A percentile compares a stretch with the other conserved stretches of the same genome.
Evolutionary conservation across 2,113 vertebrate species (phyloP).

Genomic region (Conger conger): DNA sequence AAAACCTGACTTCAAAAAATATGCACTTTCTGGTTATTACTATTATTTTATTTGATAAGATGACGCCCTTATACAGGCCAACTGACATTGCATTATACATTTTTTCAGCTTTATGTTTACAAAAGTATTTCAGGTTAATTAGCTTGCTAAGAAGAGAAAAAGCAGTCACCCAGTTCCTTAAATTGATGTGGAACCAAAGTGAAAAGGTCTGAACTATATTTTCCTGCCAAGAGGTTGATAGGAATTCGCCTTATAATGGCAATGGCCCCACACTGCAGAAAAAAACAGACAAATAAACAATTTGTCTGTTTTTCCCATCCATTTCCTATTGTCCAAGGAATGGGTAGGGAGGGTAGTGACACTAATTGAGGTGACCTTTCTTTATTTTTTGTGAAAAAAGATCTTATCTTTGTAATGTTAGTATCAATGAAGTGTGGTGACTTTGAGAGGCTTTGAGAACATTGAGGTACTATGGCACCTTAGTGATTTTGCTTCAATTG

Average conservation of each 20-base stretch:
- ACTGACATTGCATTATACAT: neutral
- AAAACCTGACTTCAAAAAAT: slow-evolving; percentile 53
- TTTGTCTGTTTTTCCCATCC: neutral
- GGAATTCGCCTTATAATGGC: neutral
- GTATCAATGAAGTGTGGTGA: neutral
- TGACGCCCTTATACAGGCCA: neutral
- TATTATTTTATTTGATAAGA: slow-evolving; percentile 1
- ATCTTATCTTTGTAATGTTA: neutral
- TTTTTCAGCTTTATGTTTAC: neutral
- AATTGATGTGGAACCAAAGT: neutral
- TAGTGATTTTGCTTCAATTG: neutral
- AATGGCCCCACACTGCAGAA: neutral
- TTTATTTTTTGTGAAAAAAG: too few species aligned
- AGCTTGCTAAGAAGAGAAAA: neutral
- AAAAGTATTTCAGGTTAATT: neutral
- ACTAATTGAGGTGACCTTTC: neutral
- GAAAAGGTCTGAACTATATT: neutral
- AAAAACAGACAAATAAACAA: neutral
- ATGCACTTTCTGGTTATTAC: slow-evolving; percentile 24
- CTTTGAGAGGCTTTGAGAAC: neutral
- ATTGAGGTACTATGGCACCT: neutral
- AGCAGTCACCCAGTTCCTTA: neutral
- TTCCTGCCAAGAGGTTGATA: neutral
- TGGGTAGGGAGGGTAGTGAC: neutral
- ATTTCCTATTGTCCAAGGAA: neutral